Percentiles rank a stretch among this genome's conserved stretches.
phyloP scores from a whole-genome alignment of 2,113 vertebrate genomes.

The Excalfactoria chinensis region DNA sequence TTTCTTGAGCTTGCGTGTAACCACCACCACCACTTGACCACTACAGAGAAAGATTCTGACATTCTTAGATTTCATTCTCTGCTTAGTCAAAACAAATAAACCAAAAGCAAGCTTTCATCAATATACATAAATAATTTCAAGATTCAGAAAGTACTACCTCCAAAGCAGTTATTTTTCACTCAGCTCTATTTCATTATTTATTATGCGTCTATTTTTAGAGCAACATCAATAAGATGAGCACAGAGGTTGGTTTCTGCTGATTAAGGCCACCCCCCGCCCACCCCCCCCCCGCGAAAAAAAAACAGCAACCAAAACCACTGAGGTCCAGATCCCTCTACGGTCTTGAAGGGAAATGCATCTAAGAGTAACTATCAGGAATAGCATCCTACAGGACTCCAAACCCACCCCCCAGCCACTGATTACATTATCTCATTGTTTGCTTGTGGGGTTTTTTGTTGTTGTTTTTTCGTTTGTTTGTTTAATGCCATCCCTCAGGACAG shows the following conservation, averaged over 20 bases:
- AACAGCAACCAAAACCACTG: too few species aligned
- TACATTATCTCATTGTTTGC: fast-evolving
- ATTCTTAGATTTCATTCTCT: not conserved
- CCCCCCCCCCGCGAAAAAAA: not conserved
- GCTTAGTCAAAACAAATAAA: not conserved
- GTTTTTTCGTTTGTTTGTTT: not conserved
- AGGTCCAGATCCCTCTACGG: fast-evolving
- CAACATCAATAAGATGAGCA: not conserved
- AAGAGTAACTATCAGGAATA: not conserved
- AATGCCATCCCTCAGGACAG: fast-evolving
- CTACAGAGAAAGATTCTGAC: not conserved
- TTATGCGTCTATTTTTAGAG: not conserved
- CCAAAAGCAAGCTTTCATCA: not conserved
- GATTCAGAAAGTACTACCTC: not conserved
- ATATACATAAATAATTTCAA: not conserved
- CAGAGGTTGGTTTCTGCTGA: not conserved
- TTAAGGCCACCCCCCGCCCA: not conserved
- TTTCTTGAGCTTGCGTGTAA: not conserved
- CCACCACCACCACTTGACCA: not conserved
- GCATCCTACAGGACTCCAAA: fast-evolving
- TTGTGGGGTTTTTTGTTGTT: too few species aligned
- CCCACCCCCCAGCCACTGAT: fast-evolving
- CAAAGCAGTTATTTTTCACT: not conserved
- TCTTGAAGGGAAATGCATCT: fast-evolving
- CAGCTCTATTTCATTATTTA: not conserved